A percentile compares a stretch with the other conserved stretches of the same genome.
phyloP scores from a whole-genome alignment of 2,888 invertebrate species.

The Leptopilina syphax region DNA sequence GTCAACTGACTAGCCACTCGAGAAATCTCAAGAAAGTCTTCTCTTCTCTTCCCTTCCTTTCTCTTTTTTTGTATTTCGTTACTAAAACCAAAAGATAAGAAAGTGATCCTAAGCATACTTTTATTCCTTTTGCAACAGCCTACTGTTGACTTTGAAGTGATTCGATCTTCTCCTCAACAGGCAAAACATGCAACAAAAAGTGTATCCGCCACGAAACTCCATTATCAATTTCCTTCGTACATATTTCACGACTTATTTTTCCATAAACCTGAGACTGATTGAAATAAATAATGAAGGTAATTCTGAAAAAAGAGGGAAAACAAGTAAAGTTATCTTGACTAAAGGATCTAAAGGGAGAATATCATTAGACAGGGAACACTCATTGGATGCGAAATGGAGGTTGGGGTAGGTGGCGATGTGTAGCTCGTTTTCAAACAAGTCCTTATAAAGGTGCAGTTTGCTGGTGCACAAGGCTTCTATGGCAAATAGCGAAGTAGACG shows the following conservation, averaged over 20 bases:
- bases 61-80: not conserved
- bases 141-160: conserved; percentile 8
- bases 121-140: conserved; percentile 30
- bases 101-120: conserved; percentile 15
- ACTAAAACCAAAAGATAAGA: conserved; percentile 19
- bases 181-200: conserved; percentile 36
- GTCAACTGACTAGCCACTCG: conserved; percentile 35
- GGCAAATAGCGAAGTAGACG: conserved; percentile 45
- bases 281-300: conserved; percentile 33
- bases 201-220: not conserved
- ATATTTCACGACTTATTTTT: conserved; percentile 5
- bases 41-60: not conserved
- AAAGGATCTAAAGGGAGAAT: conserved; percentile 42
- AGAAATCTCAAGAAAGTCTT: conserved; percentile 31
- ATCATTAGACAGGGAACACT: conserved; percentile 48
- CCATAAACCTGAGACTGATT: conserved; percentile 10
- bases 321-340: conserved; percentile 43
- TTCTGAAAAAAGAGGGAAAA: not conserved
- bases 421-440: conserved; percentile 66
- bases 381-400: conserved; percentile 48
- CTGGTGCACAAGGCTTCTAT: conserved; percentile 47
- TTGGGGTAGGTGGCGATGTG: conserved; percentile 44
- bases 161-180: conserved; percentile 12
- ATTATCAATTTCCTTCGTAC: conserved; percentile 8
- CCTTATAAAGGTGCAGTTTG: conserved; percentile 67